Conservation (phyloP, 2,888 invertebrate species). For the Vandiemenella viatica region DNA sequence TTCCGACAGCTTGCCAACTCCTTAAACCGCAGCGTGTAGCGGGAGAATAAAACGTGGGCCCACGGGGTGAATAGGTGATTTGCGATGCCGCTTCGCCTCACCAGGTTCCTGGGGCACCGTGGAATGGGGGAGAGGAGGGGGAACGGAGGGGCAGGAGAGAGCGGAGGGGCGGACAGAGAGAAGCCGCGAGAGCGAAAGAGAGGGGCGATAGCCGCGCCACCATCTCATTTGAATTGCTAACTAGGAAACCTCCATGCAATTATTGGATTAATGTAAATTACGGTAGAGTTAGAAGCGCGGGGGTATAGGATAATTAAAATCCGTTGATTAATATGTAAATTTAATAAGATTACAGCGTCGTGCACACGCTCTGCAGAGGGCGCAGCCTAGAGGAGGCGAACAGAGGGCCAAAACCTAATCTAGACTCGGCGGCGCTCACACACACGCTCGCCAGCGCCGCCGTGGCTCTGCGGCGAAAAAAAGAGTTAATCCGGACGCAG, state of each 20-base stretch:
- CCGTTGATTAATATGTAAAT: slow-evolving; percentile 97
- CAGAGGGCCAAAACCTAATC: not conserved
- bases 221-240: slow-evolving; percentile 84
- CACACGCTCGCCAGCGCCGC: no score
- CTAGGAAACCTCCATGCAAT: slow-evolving; percentile 85
- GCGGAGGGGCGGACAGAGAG: not conserved
- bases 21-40: no score
- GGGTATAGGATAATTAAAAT: slow-evolving; percentile 70
- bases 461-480: not conserved
- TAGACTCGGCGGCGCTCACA: not conserved
- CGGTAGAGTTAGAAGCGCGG: slow-evolving; percentile 41
- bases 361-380: slow-evolving; percentile 14
- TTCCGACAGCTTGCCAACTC: no score
- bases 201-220: not conserved
- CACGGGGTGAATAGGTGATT: no score
- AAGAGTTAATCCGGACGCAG: not conserved
- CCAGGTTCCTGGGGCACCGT: no score
- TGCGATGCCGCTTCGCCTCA: no score
- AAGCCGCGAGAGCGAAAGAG: not conserved
- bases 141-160: not conserved
- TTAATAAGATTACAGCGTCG: slow-evolving; percentile 54
- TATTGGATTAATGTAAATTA: slow-evolving; percentile 88
- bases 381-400: not conserved
- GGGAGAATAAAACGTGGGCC: no score
- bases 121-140: not conserved